These are phyloP conservation scores for Arenaria interpres DNA, from an alignment of 2,113 vertebrate genomes.

Conservation along the genomic window DNA sequence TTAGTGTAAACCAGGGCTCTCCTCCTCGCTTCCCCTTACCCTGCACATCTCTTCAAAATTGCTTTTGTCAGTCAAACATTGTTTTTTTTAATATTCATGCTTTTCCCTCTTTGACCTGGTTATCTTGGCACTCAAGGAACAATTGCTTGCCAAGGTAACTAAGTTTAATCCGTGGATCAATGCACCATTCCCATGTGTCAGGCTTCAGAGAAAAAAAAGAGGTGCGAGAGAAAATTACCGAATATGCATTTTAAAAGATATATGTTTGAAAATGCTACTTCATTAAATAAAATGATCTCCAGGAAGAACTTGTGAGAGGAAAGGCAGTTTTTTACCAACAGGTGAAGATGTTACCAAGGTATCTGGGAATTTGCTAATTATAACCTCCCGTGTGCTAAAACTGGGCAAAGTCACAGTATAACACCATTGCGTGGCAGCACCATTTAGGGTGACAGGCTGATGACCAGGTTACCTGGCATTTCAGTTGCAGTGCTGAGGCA, in stretches of 20 bases:
- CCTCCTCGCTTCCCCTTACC: not conserved
- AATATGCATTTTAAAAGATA: not conserved
- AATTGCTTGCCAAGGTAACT: conserved; percentile 60
- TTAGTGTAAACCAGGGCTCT: conserved; percentile 5
- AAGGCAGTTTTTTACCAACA: not conserved
- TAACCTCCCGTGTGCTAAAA: not conserved
- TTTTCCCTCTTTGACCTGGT: conserved; percentile 41
- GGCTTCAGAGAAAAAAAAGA: conserved; percentile 15
- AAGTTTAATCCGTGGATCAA: conserved; percentile 44
- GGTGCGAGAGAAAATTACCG: not conserved
- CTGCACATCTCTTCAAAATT: conserved; percentile 29
- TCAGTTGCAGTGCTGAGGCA: not conserved
- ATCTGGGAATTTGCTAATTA: not conserved
- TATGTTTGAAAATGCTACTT: not conserved
- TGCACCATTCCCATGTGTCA: not conserved
- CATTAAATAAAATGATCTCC: not conserved
- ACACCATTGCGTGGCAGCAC: not conserved
- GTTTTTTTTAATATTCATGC: conserved; percentile 30
- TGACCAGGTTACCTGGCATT: not conserved
- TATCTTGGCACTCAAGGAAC: conserved; percentile 49
- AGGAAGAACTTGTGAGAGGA: not conserved
- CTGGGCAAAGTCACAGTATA: not conserved
- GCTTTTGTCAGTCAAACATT: conserved; percentile 60
- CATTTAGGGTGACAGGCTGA: not conserved
- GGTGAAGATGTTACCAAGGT: not conserved